Evolutionary conservation across 2,113 vertebrate species (phyloP), one percentile per base, ranked within the genome.

Genomic region (Leuciscus idus): DNA sequence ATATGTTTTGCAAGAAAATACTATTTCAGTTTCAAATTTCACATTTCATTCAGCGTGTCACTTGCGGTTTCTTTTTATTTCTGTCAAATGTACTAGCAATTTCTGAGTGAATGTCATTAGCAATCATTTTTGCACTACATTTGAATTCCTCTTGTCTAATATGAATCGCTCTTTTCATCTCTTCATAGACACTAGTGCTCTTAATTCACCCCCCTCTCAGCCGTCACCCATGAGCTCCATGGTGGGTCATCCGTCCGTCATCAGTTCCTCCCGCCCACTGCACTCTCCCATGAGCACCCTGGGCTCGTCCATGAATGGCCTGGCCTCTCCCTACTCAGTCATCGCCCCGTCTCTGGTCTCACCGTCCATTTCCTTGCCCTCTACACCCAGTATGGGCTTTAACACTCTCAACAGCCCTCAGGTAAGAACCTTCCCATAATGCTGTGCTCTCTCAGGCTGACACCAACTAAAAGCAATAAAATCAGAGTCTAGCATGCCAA

Each of bases 241-340:
- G 93, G 90, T 94, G 84, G 94, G 94, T 83, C 95, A 95, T 85
- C 93, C 94, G 0, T 95, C 95, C 1, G 94, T 95, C 88, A 95
- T 95, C 91, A 95, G 95, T 89, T 92, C 91, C 52, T 93, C 95
- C 13, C 92, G 93, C 61, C 92, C 87, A 15, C 86, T 94, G 46
- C 90, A 86, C 8, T 94, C 94, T 59, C 89, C 93, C 55, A 92
- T 95, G 94, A 92, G 91, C 73, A 85, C 70, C 26, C 74, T 95
- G 88, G 92, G 92, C 36, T 94, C 94, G 0, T 90, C 93, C 0
- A 92, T 95, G 91, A 95, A 95, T 1, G 94, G 95, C 77, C 88
- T 96, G 88, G 90, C 93, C n/a, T 95, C 95, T 0, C 93, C 95
- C 8, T 96, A 95, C 89, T 93, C 94, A 0, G 95, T 96, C 86